Conservation (phyloP, 2,113 vertebrate genomes). For the Pseudopodoces humilis region DNA sequence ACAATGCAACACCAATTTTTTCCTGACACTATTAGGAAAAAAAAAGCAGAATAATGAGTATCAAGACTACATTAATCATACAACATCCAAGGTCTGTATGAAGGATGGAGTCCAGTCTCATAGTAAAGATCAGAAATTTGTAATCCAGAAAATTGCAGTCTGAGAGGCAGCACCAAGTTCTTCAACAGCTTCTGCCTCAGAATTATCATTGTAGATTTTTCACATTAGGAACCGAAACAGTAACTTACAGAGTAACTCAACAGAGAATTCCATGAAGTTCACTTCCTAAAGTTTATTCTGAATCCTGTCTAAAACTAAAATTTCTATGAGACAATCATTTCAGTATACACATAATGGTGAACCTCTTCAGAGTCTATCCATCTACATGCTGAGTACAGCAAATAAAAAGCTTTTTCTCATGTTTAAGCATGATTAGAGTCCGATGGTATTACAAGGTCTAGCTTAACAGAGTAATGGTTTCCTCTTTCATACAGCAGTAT, state of each 20-base stretch:
- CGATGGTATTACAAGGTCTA: neutral
- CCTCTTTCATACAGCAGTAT: neutral
- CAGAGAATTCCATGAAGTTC: neutral
- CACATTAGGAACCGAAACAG: neutral
- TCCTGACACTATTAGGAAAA: neutral
- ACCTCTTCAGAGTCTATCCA: neutral
- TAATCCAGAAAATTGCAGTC: neutral
- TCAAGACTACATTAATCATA: neutral
- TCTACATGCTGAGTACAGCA: neutral
- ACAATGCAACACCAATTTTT: neutral
- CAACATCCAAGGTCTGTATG: neutral
- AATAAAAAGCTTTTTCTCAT: neutral
- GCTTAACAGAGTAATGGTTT: neutral
- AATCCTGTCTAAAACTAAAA: neutral
- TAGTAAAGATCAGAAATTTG: neutral
- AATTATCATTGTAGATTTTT: neutral
- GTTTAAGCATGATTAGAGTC: neutral
- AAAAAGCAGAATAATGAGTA: neutral
- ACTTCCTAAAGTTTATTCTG: neutral
- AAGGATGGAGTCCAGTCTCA: neutral
- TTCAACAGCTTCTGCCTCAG: neutral
- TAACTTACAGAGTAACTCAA: neutral
- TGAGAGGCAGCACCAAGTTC: neutral
- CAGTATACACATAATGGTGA: neutral
- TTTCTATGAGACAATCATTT: rapidly evolving